These are phyloP conservation scores for Sicus ferrugineus DNA, from an alignment of 2,888 invertebrate species.

Conservation along the genomic window DNA sequence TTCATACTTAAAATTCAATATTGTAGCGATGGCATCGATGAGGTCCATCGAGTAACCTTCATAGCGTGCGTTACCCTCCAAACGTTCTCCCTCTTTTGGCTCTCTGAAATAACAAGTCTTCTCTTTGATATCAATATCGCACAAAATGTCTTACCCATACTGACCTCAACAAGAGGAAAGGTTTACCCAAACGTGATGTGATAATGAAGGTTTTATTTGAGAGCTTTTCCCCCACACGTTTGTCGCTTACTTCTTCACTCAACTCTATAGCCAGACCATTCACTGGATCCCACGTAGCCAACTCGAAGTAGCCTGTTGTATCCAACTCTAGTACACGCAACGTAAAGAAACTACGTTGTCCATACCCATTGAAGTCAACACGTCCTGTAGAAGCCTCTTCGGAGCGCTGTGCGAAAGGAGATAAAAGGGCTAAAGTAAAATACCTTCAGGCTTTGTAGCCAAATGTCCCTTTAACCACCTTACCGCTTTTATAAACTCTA, in stretches of 20 bases:
- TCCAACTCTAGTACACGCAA: constrained; percentile 75
- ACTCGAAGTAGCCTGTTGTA: constrained; percentile 68
- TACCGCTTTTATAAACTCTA: constrained; percentile 75
- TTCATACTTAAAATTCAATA: constrained; percentile 74
- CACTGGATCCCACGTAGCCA: constrained; percentile 64
- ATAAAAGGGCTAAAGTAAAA: neutral
- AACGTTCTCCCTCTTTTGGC: constrained; percentile 68
- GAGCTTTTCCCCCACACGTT: constrained; percentile 59
- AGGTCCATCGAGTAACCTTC: constrained; percentile 93
- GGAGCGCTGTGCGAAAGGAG: constrained; percentile 49
- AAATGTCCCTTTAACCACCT: constrained; percentile 46
- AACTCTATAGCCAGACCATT: constrained; percentile 66
- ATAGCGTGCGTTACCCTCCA: constrained; percentile 78
- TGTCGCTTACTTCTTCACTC: constrained; percentile 70
- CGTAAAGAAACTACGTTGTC: constrained; percentile 74
- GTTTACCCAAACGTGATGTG: constrained; percentile 76
- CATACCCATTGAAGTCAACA: constrained; percentile 66
- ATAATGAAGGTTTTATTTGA: constrained; percentile 76
- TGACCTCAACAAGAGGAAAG: constrained; percentile 70
- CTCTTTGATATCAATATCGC: too few relatives aligned
- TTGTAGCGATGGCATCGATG: constrained; percentile 79
- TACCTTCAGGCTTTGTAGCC: neutral
- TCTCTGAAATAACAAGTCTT: too few relatives aligned
- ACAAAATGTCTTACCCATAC: too few relatives aligned
- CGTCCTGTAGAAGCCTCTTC: constrained; percentile 60